phyloP scores from a whole-genome alignment of 2,113 vertebrate genomes.

The Sula dactylatra region DNA sequence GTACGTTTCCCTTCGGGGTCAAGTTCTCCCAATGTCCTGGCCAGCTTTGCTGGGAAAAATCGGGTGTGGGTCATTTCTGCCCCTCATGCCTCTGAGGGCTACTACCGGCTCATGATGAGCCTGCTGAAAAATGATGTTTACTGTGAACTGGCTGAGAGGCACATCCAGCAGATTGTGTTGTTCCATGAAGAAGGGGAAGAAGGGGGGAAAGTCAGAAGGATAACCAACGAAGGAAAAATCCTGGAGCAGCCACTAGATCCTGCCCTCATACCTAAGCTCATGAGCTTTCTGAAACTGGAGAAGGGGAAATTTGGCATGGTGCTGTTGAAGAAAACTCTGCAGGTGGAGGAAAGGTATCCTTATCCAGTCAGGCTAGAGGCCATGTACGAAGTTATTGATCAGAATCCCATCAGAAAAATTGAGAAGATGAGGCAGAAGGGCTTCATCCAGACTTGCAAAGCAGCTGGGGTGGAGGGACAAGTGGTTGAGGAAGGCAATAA shows the following conservation, averaged over 20 bases:
- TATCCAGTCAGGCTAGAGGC: conserved; percentile 96
- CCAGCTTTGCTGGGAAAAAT: conserved; percentile 93
- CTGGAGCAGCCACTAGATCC: conserved; percentile 90
- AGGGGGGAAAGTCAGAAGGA: conserved; percentile 88
- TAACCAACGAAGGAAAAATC: conserved; percentile 89
- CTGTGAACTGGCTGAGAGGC: conserved; percentile 92
- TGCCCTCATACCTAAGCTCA: conserved; percentile 87
- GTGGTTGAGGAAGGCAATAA: conserved; percentile 77
- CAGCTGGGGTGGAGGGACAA: conserved; percentile 91
- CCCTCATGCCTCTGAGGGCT: conserved; percentile 91
- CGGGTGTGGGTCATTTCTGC: conserved; percentile 93
- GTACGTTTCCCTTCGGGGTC: conserved; percentile 81
- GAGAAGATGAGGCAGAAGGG: conserved; percentile 95
- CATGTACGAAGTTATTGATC: conserved; percentile 94
- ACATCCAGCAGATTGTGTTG: conserved; percentile 93
- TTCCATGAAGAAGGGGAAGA: conserved; percentile 92
- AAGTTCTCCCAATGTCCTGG: conserved; percentile 88
- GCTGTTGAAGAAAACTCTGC: conserved; percentile 92
- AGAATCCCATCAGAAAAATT: conserved; percentile 87
- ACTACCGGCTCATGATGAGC: conserved; percentile 97
- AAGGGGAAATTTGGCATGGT: conserved; percentile 98
- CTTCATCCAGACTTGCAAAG: conserved; percentile 92
- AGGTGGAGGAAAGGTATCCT: conserved; percentile 94
- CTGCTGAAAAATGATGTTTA: conserved; percentile 92
- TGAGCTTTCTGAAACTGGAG: conserved; percentile 93